Evolutionary conservation across 2,797 vertebrate species (phyloP).

Genomic region (Podarcis siculus): DNA sequence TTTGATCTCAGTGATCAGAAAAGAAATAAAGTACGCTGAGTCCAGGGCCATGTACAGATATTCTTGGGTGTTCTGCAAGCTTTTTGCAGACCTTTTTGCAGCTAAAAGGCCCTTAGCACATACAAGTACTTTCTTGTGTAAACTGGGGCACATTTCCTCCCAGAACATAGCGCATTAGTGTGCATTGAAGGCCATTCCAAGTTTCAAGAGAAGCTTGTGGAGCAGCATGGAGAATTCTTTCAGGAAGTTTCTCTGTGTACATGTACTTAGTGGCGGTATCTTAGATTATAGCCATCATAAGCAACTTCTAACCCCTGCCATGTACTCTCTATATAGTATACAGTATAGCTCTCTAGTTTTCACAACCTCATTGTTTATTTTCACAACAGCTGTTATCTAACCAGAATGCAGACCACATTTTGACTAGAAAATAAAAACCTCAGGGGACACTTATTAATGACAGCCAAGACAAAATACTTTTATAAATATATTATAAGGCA

Average conservation of each 20-base stretch:
- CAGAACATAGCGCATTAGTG: not conserved
- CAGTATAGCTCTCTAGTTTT: not conserved
- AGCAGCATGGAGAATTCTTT: not conserved
- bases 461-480: conserved; percentile 31
- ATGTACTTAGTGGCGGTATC: not conserved
- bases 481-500: conserved; percentile 18
- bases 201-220: not conserved
- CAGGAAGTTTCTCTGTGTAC: not conserved
- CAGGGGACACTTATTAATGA: accelerated
- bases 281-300: not conserved
- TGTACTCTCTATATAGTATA: not conserved
- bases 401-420: not conserved
- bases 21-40: too few relatives aligned
- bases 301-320: not conserved
- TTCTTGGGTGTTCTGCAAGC: too few relatives aligned
- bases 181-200: not conserved
- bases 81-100: not conserved
- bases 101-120: not conserved
- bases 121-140: not conserved
- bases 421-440: conserved; percentile 16
- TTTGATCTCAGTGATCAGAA: too few relatives aligned
- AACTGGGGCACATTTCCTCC: not conserved
- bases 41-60: too few relatives aligned
- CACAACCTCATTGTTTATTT: not conserved
- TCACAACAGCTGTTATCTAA: not conserved